Base-by-base conservation (phyloP, 37 sponge, comb jelly and placozoan species). In the Eunapius fragilis region DNA sequence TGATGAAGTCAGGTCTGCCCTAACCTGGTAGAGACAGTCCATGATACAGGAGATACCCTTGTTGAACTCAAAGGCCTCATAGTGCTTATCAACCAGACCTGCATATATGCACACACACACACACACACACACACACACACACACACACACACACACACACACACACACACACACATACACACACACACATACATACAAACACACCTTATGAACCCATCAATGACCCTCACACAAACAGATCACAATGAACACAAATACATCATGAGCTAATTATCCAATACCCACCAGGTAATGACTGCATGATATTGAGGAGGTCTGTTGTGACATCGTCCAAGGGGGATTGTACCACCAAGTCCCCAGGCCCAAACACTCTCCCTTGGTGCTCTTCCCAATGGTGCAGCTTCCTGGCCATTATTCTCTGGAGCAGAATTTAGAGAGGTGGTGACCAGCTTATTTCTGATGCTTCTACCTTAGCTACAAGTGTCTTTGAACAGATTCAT, bases 21-120 rank as follows among this genome's bases (percentile, higher is more conserved):
- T n/a, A n/a, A 90, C 96, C 78, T 82, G 80, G 36, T 95, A 79
- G 2, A 92, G 48, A 48, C 85, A 90, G 3, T 84, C 69, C 90
- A 95, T 81, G 17, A 95, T 50, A 33, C 45, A 69, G 26, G 49
- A 33, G 14, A 95, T 82, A 0, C 94, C 96, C n/a, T 80, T 87
- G 35, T 82, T 87, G 71, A 95, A 90, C 41, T 92, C 86, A 69
- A 86, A 90, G 0, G 37, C 38, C 48, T 92, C 88, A 77, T 89
- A 95, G 36, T 48, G 76, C 19, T 70, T 31, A 9, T 67, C 76
- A 28, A 89, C 86, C 11, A 71, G n/a, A 32, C 50, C 88, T 85
- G 82, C 30, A 85, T 2, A 70, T 25, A 70, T 19, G 14, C 58
- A 58, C 58, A 58, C 58, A 58, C 58, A 58, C 58, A 58, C 17